A percentile compares a stretch with the other conserved stretches of the same genome.
Evolutionary conservation across 2,888 invertebrate species (phyloP).

Genomic region (Morpho achilles): DNA sequence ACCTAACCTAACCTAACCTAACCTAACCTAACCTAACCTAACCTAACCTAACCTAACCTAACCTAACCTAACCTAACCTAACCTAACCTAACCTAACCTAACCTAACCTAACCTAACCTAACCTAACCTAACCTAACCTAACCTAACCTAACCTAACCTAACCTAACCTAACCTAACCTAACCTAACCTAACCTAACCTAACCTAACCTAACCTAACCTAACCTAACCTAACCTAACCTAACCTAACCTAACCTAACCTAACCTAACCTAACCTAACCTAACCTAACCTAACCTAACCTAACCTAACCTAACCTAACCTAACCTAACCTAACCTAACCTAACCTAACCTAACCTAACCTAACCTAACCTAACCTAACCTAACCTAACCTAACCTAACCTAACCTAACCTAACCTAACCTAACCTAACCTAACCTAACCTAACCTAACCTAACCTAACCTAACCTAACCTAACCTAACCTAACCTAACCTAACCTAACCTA

Average conservation of each 20-base stretch:
- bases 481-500: constrained; percentile 27
- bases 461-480: constrained; percentile 27
- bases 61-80: constrained; percentile 29
- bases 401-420: constrained; percentile 27
- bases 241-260: constrained; percentile 29
- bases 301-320: constrained; percentile 24
- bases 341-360: constrained; percentile 28
- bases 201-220: constrained; percentile 29
- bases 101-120: constrained; percentile 31
- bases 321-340: constrained; percentile 26
- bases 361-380: constrained; percentile 27
- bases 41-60: constrained; percentile 28
- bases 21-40: constrained; percentile 28
- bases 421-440: constrained; percentile 26
- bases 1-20: constrained; percentile 27
- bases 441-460: constrained; percentile 27
- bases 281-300: constrained; percentile 23
- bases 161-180: constrained; percentile 23
- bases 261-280: constrained; percentile 20
- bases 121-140: constrained; percentile 31
- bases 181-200: constrained; percentile 27
- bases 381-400: constrained; percentile 8
- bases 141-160: constrained; percentile 31
- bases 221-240: constrained; percentile 29
- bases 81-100: constrained; percentile 29